phyloP scores from a whole-genome alignment of 2,888 invertebrate species.

The Drosophila nr. perissopoda region DNA sequence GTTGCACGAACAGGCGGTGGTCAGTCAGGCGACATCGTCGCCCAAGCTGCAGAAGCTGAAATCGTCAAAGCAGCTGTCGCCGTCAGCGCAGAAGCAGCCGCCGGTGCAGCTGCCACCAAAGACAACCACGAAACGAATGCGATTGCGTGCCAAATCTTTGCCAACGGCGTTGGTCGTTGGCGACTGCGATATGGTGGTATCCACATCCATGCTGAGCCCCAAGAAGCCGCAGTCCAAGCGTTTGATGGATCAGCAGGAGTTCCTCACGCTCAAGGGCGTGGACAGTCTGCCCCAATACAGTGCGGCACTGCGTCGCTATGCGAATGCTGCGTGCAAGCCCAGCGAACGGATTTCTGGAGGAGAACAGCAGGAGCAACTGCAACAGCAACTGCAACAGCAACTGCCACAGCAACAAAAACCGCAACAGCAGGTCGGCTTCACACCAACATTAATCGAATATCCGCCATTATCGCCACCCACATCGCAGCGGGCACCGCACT shows the following conservation, averaged over 20 bases:
- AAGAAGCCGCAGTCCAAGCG: not conserved
- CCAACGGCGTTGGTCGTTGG: constrained; percentile 6
- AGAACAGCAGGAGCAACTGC: not conserved
- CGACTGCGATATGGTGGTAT: not conserved
- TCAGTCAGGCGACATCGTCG: not conserved
- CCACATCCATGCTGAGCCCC: not conserved
- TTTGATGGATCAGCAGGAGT: constrained; percentile 27
- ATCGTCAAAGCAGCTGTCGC: constrained; percentile 15
- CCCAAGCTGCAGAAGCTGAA: not conserved
- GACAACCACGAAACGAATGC: constrained; percentile 11
- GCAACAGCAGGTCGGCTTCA: not conserved
- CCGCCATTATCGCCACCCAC: constrained; percentile 31
- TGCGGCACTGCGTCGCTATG: constrained; percentile 30
- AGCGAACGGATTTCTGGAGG: not conserved
- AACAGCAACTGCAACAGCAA: not conserved
- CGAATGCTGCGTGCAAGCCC: constrained; percentile 14
- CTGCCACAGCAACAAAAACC: not conserved
- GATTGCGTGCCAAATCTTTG: constrained; percentile 49
- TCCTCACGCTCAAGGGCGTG: constrained; percentile 5
- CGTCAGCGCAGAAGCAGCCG: constrained; percentile 7
- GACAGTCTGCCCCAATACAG: constrained; percentile 40
- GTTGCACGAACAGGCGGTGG: not conserved
- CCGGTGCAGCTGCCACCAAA: not conserved
- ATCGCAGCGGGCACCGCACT: constrained; percentile 31
- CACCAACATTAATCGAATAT: constrained; percentile 40